Base-by-base conservation (phyloP, 2,113 vertebrate species). In the Chaetops frenatus region DNA sequence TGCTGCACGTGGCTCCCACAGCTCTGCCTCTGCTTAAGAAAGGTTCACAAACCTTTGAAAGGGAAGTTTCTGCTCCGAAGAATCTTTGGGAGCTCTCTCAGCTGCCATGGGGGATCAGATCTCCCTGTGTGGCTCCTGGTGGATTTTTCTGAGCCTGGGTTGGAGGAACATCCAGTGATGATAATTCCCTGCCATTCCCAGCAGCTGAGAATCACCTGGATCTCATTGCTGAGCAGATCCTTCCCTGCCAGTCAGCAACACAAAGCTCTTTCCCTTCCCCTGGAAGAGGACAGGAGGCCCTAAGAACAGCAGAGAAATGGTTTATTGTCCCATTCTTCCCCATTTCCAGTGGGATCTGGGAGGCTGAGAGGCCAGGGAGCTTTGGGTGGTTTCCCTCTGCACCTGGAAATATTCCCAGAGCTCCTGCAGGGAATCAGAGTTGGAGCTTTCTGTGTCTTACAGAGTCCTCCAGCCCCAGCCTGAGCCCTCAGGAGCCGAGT, bases 291-390 rank as follows among this genome's bases (percentile, higher is more conserved):
- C 40, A 53, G 47, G 23, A 66, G 22, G 27, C 18, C 29, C 81
- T 7, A 21, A 7, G 5, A 67, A 12, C 0, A 64, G 79, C 78
- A 74, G 42, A 29, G 50, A 24, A 44, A 15, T 7, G 35, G 8
- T 89, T 90, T 58, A 76, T 67, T 88, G 74, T 8, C 7, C 42
- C 5, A 0, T 42, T 51, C 51, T n/a, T 27, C 33, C 20, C 62
- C 1, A 0, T 67, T 58, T 44, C 44, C 64, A 83, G 56, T 0
- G 0, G 21, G 15, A 45, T 28, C 11, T 6, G 5, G 2, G 9
- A 6, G 17, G 16, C 76, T 78, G 84, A 11, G 19, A 20, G 20
- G 36, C 47, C 64, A 38, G 28, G 44, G 54, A 38, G 38, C 64
- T 90, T 17, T 18, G 40, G 25, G 20, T 15, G 42, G 18, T 70